Evolutionary conservation across 2,888 invertebrate genomes (phyloP), one percentile per base, ranked within the genome.

Genomic region (Drosophila subquinaria): DNA sequence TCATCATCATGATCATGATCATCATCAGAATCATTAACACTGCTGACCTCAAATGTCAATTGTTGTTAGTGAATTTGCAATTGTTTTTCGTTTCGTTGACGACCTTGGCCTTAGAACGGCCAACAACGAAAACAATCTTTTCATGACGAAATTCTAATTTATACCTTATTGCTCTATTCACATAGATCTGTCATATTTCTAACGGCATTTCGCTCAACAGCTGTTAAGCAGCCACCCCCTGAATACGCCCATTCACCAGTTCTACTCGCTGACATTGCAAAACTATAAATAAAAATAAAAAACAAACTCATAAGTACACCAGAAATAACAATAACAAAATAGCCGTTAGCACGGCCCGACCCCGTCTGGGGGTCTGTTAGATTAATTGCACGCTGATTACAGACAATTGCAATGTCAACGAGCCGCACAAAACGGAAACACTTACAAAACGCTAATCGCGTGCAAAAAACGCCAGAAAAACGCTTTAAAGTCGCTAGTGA

Each of bases 61-160:
- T 76, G 76, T 64, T 66, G 69, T 51, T 45, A 64, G 62, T 59
- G 64, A 76, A 73, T 70, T 82, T 60, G 65, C 75, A 74, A 74
- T 65, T 76, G 74, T 79, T 76, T 89, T 88, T 53, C 73, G 76
- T 80, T 88, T 87, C 64, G 57, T 55, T 64, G 59, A 20, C 36
- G 74, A 81, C 92, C 91, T 90, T 91, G 91, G 91, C 91, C 91
- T 91, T 91, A 91, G 91, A 90, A 81, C 76, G 70, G 64, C 57
- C n/a, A 76, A 72, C 70, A 73, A 66, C 66, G 40, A 65, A 70
- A 55, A 70, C 65, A 69, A 79, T 17, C 57, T 43, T 45, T 61
- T 50, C 79, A 79, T 57, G 65, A 65, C 50, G 67, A 59, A 59
- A 48, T 20, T 48, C 11, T 62, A 38, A 20, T 50, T 36, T 51